These are phyloP conservation scores for Prionailurus bengalensis DNA, from an alignment of 2,113 vertebrate species.

Conservation along the genomic window DNA sequence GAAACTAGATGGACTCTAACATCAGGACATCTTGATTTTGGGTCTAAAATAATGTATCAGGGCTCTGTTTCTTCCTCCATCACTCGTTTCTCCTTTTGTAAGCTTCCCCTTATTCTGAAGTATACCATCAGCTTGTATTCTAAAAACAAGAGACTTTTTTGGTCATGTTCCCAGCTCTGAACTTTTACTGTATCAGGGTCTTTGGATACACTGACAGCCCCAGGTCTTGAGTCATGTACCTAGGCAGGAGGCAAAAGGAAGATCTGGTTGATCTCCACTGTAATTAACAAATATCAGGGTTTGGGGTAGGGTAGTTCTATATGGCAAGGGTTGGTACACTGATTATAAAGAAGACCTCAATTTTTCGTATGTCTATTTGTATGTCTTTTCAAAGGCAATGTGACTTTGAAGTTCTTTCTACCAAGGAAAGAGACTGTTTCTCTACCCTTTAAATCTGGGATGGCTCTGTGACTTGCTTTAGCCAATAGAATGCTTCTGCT, in stretches of 20 bases:
- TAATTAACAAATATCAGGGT: not conserved
- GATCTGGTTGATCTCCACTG: not conserved
- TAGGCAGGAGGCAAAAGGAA: not conserved
- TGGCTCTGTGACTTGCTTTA: not conserved
- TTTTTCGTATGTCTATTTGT: not conserved
- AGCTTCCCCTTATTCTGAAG: not conserved
- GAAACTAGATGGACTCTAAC: not conserved
- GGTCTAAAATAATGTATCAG: not conserved
- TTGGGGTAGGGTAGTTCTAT: not conserved
- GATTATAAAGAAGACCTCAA: not conserved
- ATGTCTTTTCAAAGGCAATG: not conserved
- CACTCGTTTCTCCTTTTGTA: not conserved
- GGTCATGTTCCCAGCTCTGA: not conserved
- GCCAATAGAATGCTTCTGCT: not conserved
- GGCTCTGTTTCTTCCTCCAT: not conserved
- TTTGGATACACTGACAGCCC: not conserved
- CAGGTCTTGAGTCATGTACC: not conserved
- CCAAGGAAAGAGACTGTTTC: not conserved
- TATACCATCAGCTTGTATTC: constrained; percentile 1
- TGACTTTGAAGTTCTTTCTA: not conserved
- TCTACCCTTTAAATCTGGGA: not conserved
- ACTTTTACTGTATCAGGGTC: not conserved
- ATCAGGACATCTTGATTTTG: not conserved
- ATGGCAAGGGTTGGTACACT: not conserved
- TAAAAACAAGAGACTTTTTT: not conserved